Conservation (phyloP, 2,113 vertebrate genomes). For the Syrrhaptes paradoxus region DNA sequence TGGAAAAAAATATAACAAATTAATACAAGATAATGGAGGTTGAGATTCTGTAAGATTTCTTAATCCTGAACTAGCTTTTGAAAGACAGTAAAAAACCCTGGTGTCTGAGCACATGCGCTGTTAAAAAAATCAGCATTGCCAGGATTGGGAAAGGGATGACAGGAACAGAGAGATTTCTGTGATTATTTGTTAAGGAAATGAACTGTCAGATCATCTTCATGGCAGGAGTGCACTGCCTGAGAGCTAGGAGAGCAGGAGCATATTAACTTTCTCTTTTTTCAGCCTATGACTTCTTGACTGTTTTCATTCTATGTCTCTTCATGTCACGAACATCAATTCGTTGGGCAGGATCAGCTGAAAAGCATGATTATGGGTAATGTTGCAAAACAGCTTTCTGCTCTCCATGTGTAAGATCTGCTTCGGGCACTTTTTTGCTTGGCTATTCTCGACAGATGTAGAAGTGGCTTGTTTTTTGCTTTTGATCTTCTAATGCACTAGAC, state of each 20-base stretch:
- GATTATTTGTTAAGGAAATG: neutral
- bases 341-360: neutral
- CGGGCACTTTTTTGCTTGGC: neutral
- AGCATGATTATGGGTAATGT: neutral
- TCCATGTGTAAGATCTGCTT: neutral
- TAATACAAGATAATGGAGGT: neutral
- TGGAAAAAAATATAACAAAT: neutral
- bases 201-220: neutral
- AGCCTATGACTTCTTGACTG: neutral
- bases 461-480: neutral
- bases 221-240: neutral
- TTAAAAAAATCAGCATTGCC: neutral
- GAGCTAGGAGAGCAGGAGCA: neutral
- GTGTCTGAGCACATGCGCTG: neutral
- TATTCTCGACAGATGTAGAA: neutral
- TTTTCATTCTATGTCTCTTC: neutral
- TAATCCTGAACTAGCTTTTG: neutral
- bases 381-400: neutral
- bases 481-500: neutral
- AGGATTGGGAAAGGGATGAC: neutral
- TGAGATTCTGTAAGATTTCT: neutral
- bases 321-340: neutral
- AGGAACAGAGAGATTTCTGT: neutral
- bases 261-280: neutral
- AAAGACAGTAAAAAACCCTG: neutral